Conservation (phyloP, 2,888 invertebrate genomes). For the Tetramorium bicarinatum region DNA sequence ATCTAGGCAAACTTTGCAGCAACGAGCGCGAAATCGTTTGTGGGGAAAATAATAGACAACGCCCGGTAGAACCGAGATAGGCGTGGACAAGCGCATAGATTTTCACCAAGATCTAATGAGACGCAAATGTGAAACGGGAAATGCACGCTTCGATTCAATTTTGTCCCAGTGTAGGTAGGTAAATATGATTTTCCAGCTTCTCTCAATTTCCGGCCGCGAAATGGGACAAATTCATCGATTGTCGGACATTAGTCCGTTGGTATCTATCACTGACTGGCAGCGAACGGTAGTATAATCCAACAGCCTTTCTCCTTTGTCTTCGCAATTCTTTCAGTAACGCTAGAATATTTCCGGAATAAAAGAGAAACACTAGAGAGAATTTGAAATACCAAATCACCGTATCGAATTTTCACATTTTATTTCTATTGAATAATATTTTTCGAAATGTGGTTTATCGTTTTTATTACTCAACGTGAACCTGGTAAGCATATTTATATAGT, state of each 20-base stretch:
- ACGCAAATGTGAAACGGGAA: slow-evolving; percentile 25
- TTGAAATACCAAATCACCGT: neutral
- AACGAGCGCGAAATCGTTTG: neutral
- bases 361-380: neutral
- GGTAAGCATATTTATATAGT: neutral
- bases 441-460: neutral
- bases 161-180: neutral
- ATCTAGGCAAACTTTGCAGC: slow-evolving; percentile 10
- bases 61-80: neutral
- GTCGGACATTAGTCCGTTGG: slow-evolving; percentile 4
- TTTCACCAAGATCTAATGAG: slow-evolving; percentile 45
- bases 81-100: slow-evolving; percentile 23
- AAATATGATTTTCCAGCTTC: slow-evolving; percentile 40
- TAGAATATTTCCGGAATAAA: neutral
- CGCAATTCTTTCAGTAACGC: neutral
- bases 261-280: slow-evolving; percentile 1
- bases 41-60: slow-evolving; percentile 39
- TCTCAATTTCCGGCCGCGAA: slow-evolving; percentile 44
- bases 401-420: neutral
- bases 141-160: slow-evolving; percentile 29
- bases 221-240: slow-evolving; percentile 22
- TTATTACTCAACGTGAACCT: neutral
- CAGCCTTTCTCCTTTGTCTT: neutral
- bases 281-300: neutral
- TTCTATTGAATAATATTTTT: neutral